These are phyloP conservation scores for Bubo blakistoni DNA, from an alignment of 2,113 vertebrate genomes.

Conservation along the genomic window DNA sequence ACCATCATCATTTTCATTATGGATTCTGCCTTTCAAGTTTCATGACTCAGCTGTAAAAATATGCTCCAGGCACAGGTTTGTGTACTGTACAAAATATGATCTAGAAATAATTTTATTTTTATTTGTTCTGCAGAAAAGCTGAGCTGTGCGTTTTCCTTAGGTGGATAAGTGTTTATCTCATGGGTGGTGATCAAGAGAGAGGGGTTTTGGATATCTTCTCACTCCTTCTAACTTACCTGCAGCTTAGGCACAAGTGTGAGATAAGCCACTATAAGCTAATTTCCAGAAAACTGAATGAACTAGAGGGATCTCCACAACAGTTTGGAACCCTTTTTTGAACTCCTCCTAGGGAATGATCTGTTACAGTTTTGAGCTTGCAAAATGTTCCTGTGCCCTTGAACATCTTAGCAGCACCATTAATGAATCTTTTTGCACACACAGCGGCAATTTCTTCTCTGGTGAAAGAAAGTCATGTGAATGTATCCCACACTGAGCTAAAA, in stretches of 20 bases:
- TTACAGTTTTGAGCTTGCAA: neutral
- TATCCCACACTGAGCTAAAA: neutral
- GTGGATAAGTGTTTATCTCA: neutral
- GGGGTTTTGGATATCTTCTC: neutral
- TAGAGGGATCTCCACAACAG: neutral
- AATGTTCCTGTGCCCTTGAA: neutral
- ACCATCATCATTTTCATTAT: neutral
- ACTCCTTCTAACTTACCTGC: neutral
- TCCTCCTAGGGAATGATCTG: neutral
- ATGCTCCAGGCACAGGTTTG: neutral
- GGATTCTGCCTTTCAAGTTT: constrained; percentile 6
- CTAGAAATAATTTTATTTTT: neutral
- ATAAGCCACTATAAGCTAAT: neutral
- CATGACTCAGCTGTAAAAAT: neutral
- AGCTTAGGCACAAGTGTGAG: neutral
- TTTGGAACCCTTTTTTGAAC: neutral
- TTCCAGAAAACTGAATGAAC: neutral
- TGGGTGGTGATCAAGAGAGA: neutral
- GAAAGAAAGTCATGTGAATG: neutral
- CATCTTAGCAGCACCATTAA: neutral
- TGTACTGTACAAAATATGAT: neutral
- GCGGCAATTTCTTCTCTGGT: neutral
- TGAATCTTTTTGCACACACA: neutral
- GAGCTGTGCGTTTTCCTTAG: neutral
- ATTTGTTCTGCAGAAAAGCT: neutral